Conservation (phyloP, 1,140 invertebrate genomes). For the Drosophila kikkawai region DNA sequence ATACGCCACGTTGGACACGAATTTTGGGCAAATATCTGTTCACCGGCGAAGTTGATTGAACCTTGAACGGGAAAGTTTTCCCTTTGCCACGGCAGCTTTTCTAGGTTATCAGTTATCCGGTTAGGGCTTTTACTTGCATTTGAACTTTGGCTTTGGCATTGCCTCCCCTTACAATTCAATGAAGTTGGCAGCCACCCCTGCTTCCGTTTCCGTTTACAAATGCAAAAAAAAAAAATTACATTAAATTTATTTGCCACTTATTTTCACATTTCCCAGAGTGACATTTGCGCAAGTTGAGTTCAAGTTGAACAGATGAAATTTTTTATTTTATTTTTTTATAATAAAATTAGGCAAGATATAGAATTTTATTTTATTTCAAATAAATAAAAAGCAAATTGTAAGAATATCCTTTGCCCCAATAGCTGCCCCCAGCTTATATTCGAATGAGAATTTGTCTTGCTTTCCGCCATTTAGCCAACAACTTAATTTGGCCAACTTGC, state of each 20-base stretch:
- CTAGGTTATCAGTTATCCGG: constrained; percentile 43
- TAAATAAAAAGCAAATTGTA: too few species aligned
- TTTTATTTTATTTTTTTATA: neutral
- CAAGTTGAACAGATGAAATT: neutral
- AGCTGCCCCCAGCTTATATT: neutral
- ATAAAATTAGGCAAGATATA: neutral
- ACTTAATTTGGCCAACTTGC: constrained; percentile 47
- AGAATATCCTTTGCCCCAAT: neutral
- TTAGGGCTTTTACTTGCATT: constrained; percentile 26
- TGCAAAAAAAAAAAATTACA: neutral
- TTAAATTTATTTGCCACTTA: neutral
- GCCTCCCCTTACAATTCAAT: constrained; percentile 7
- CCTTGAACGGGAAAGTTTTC: constrained; percentile 37
- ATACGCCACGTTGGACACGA: constrained; percentile 53
- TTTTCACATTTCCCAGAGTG: neutral
- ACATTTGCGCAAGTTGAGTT: neutral
- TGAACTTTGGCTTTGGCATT: constrained; percentile 34
- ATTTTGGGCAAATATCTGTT: constrained; percentile 37
- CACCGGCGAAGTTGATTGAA: constrained; percentile 40
- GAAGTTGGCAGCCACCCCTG: neutral
- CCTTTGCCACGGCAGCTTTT: constrained; percentile 15
- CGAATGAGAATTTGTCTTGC: constrained; percentile 1
- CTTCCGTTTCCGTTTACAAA: neutral
- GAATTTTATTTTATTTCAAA: too few species aligned
- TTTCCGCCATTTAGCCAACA: constrained; percentile 8